phyloP scores from a whole-genome alignment of 2,888 invertebrate species.

The Dendrolimus houi region DNA sequence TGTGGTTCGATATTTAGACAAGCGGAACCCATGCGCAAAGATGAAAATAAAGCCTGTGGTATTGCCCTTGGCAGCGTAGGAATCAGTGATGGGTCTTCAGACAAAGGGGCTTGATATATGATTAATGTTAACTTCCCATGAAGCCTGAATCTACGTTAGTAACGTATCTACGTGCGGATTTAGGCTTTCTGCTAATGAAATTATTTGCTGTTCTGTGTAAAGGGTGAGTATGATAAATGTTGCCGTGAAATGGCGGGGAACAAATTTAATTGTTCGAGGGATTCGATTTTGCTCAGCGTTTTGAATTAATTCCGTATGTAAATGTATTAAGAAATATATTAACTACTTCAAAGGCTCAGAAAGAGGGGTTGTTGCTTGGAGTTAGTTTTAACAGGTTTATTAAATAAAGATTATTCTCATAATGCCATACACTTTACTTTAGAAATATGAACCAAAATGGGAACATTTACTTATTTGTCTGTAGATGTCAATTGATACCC shows the following conservation, averaged over 20 bases:
- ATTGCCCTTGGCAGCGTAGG: conserved; percentile 18
- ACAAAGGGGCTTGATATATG: conserved; percentile 64
- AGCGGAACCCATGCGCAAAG: too few relatives aligned
- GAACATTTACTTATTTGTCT: too few relatives aligned
- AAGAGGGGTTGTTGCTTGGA: too few relatives aligned
- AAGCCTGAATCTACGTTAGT: conserved; percentile 14
- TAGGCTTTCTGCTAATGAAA: conserved; percentile 53
- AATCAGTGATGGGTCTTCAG: conserved; percentile 36
- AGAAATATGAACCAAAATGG: too few relatives aligned
- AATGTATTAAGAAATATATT: background rate
- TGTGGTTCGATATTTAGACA: too few relatives aligned
- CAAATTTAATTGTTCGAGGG: conserved; percentile 40
- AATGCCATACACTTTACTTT: too few relatives aligned
- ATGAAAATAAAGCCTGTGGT: conserved; percentile 14
- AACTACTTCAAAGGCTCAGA: too few relatives aligned
- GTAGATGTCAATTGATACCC: too few relatives aligned
- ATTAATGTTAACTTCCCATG: conserved; percentile 51
- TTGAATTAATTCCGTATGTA: conserved; percentile 33
- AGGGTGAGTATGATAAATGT: conserved; percentile 53
- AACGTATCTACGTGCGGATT: conserved; percentile 25
- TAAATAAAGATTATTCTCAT: too few relatives aligned
- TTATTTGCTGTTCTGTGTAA: conserved; percentile 44
- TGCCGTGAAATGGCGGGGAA: conserved; percentile 41
- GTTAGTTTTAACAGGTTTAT: too few relatives aligned
- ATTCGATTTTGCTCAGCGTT: conserved; percentile 38